These are phyloP conservation scores for Athene cunicularia DNA, from an alignment of 2,113 vertebrate genomes.

Conservation along the genomic window DNA sequence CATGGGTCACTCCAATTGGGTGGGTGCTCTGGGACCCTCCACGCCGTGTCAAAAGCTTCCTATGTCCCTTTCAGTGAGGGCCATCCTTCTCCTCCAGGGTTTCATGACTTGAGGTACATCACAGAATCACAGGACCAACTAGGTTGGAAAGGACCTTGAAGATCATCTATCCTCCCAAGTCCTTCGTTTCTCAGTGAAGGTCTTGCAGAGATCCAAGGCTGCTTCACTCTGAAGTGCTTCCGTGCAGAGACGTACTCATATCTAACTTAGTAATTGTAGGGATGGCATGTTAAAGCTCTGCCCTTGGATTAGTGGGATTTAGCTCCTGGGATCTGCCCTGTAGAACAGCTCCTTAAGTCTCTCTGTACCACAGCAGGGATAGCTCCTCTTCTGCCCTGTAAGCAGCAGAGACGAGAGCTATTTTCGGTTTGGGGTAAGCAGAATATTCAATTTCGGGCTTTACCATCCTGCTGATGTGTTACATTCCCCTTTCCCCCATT, in stretches of 20 bases:
- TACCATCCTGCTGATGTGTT: not conserved
- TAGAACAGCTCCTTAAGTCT: constrained; percentile 11
- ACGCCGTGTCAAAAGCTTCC: not conserved
- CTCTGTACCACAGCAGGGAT: not conserved
- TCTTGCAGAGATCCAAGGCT: not conserved
- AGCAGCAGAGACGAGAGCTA: not conserved
- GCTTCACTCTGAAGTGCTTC: not conserved
- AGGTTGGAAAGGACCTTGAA: too few species aligned
- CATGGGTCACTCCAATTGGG: not conserved
- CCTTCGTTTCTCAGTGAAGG: not conserved
- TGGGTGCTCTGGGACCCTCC: not conserved
- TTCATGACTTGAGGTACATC: not conserved
- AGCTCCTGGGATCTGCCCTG: not conserved
- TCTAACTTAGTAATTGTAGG: not conserved
- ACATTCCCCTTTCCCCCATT: not conserved
- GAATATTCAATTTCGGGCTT: not conserved
- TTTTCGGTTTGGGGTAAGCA: not conserved
- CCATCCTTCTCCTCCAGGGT: not conserved
- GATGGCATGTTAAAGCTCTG: not conserved
- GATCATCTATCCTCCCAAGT: not conserved
- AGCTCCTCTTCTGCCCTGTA: not conserved
- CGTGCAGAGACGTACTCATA: not conserved
- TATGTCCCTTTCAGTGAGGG: not conserved
- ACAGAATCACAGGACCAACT: too few species aligned
- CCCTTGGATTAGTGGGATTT: constrained; percentile 56